Evolutionary conservation across 2,888 invertebrate genomes (phyloP).

Genomic region (Rhabditoides inermis): DNA sequence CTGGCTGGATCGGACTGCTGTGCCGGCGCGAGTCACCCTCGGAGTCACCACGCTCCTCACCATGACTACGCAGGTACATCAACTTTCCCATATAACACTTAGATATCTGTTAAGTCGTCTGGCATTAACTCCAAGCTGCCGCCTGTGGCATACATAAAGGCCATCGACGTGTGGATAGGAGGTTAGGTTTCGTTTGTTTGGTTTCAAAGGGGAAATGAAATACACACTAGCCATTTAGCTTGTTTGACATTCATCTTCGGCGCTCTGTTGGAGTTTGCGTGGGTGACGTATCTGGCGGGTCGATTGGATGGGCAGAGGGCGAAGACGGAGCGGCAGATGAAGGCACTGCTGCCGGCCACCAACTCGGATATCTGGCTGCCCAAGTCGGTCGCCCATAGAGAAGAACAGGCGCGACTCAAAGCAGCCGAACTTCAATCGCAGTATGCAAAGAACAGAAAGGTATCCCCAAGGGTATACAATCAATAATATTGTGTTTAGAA

Average conservation of each 20-base stretch:
- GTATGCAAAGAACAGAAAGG: too few relatives aligned
- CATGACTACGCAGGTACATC: conserved; percentile 74
- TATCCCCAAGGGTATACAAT: too few relatives aligned
- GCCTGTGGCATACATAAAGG: conserved; percentile 80
- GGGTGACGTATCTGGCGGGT: conserved; percentile 73
- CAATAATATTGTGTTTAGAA: too few relatives aligned
- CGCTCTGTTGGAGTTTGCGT: conserved; percentile 87
- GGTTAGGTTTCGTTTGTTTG: conserved; percentile 10
- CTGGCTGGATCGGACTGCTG: conserved; percentile 41
- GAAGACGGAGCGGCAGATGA: conserved; percentile 10
- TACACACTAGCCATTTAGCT: conserved; percentile 10
- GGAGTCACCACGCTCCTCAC: conserved; percentile 91
- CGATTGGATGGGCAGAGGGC: conserved; percentile 16
- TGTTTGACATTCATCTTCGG: conserved; percentile 92
- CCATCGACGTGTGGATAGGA: conserved; percentile 53
- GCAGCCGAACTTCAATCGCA: too few relatives aligned
- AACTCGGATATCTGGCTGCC: conserved; percentile 10
- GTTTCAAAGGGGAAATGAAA: not conserved
- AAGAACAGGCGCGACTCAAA: too few relatives aligned
- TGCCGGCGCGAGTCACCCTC: conserved; percentile 56
- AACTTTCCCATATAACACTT: not conserved
- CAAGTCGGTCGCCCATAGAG: too few relatives aligned
- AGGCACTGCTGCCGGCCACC: conserved; percentile 7
- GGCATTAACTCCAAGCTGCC: conserved; percentile 50
- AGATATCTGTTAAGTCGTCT: conserved; percentile 20